Percentiles rank a stretch among this genome's conserved stretches.
Conservation (phyloP, 2,797 vertebrate species). For the Clamator glandarius region DNA sequence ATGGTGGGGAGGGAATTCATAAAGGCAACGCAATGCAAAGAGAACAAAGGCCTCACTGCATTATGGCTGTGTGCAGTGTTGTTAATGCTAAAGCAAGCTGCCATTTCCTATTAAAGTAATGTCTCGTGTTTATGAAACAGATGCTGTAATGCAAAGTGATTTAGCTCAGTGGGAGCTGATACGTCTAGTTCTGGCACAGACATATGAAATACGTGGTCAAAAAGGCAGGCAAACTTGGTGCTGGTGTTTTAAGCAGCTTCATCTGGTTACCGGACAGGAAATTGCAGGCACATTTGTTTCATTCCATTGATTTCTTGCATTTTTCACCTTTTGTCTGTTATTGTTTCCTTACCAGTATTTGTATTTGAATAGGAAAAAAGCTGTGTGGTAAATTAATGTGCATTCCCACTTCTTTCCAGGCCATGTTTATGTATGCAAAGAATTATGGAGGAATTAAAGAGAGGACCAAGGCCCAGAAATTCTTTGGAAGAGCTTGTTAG, state of each 20-base stretch:
- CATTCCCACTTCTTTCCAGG: background rate
- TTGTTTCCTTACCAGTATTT: conserved; percentile 7
- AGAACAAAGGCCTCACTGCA: background rate
- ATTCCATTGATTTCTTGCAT: conserved; percentile 4
- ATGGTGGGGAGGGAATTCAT: background rate
- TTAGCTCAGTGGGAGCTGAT: background rate
- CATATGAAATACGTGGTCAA: background rate
- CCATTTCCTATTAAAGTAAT: conserved; percentile 58
- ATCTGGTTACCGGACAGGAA: conserved; percentile 11
- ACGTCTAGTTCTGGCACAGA: background rate
- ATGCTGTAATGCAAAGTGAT: background rate
- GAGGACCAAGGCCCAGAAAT: conserved; percentile 52
- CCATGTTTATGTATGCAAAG: conserved; percentile 51
- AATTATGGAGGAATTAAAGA: conserved; percentile 49
- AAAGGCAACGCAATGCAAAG: background rate
- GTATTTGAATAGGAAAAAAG: background rate
- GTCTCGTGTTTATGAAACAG: background rate
- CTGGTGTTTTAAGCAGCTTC: conserved; percentile 28
- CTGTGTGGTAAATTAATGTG: background rate
- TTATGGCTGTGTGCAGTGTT: background rate
- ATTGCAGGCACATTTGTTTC: conserved; percentile 15
- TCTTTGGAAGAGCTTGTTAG: conserved; percentile 52
- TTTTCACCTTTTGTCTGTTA: conserved; percentile 13
- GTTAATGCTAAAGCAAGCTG: background rate
- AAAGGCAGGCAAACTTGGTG: background rate